phyloP scores from a whole-genome alignment of 2,797 vertebrate genomes.

The Neostethus bicornis region DNA sequence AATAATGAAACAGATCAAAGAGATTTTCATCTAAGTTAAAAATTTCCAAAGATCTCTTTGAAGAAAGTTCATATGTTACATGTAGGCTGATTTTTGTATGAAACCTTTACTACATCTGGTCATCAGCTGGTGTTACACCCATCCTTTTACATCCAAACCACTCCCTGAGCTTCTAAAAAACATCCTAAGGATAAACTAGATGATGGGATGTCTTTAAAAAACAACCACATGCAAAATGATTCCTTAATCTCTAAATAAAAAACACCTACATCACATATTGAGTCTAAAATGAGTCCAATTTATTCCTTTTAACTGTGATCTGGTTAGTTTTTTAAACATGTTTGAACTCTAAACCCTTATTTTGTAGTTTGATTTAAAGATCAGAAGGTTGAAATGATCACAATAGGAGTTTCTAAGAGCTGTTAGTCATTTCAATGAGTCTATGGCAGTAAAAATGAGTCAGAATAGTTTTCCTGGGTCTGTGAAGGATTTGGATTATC shows the following conservation, averaged over 20 bases:
- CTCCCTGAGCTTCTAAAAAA: constrained; percentile 61
- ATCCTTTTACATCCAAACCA: constrained; percentile 44
- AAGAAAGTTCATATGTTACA: constrained; percentile 8
- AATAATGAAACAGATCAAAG: constrained; percentile 27
- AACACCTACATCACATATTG: background rate
- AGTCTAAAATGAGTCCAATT: constrained; percentile 50
- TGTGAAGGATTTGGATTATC: constrained; percentile 42
- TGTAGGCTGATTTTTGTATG: constrained; percentile 15
- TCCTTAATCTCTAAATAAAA: constrained; percentile 5
- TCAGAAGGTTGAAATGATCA: constrained; percentile 18
- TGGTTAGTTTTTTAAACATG: too few species aligned
- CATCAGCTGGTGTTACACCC: constrained; percentile 64
- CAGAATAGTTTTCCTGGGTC: constrained; percentile 39
- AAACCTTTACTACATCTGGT: constrained; percentile 66
- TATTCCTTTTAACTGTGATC: constrained; percentile 43
- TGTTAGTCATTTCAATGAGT: constrained; percentile 59
- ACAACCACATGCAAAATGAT: constrained; percentile 1
- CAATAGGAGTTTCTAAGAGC: constrained; percentile 34
- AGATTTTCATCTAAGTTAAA: constrained; percentile 29
- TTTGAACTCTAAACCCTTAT: constrained; percentile 36
- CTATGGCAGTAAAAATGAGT: constrained; percentile 53
- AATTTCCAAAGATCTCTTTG: constrained; percentile 16
- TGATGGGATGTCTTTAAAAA: constrained; percentile 26
- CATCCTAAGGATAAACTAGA: constrained; percentile 37
- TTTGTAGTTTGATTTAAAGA: constrained; percentile 27